These are phyloP conservation scores for Silurus aristotelis DNA, from an alignment of 2,797 vertebrate species.

Conservation along the genomic window DNA sequence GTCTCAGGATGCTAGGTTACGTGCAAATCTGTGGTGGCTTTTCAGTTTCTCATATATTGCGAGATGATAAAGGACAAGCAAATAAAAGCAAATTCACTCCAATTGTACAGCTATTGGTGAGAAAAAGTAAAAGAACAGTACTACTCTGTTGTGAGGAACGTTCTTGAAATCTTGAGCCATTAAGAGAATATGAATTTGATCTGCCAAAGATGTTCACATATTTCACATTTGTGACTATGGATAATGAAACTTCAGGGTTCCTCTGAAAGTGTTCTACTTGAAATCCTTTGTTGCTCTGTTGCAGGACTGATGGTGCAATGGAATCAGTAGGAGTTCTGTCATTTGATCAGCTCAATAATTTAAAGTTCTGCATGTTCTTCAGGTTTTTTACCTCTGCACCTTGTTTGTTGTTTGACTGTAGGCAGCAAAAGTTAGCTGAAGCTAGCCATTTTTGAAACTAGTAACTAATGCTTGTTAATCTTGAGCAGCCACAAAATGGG, in stretches of 20 bases:
- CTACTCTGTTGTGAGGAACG: background rate
- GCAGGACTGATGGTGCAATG: too few species aligned
- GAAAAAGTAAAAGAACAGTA: background rate
- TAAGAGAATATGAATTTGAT: background rate
- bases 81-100: background rate
- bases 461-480: too few species aligned
- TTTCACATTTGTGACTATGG: background rate
- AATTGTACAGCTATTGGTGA: background rate
- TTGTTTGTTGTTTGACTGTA: background rate
- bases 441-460: too few species aligned
- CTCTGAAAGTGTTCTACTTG: too few species aligned
- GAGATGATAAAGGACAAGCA: background rate
- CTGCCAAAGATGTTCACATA: background rate
- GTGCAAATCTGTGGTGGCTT: slow-evolving; percentile 15
- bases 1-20: slow-evolving; percentile 7
- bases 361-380: too few species aligned
- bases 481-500: too few species aligned
- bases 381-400: background rate
- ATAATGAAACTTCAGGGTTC: background rate
- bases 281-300: too few species aligned
- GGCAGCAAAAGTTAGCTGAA: background rate
- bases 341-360: too few species aligned
- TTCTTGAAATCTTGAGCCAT: background rate
- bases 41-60: slow-evolving; percentile 21
- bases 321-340: too few species aligned